Percentiles rank a stretch among this genome's conserved stretches.
Evolutionary conservation across 2,888 invertebrate genomes (phyloP).

Genomic region (Hirtodrosophila alboralis): DNA sequence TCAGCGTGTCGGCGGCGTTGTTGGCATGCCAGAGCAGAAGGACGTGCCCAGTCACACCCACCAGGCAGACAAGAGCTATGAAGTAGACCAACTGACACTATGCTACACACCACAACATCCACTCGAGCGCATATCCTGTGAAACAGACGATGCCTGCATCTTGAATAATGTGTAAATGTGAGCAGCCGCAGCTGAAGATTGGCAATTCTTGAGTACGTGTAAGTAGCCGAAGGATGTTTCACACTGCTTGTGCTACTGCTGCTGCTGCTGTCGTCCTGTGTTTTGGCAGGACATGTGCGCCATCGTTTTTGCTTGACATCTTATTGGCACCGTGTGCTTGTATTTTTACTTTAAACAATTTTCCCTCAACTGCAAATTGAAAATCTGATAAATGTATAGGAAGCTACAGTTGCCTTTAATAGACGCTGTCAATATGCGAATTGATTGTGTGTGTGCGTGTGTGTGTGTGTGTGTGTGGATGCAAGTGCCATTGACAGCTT

Average conservation of each 20-base stretch:
- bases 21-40: slow-evolving; percentile 43
- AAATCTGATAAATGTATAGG: slow-evolving; percentile 31
- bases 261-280: slow-evolving; percentile 38
- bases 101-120: neutral
- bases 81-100: neutral
- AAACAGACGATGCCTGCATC: slow-evolving; percentile 35
- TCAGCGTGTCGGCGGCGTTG: slow-evolving; percentile 33
- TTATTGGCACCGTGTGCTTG: slow-evolving; percentile 49
- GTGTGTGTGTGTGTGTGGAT: slow-evolving; percentile 15
- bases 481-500: slow-evolving; percentile 53
- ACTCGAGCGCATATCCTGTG: slow-evolving; percentile 27
- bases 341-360: slow-evolving; percentile 31
- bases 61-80: neutral
- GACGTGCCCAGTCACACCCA: slow-evolving; percentile 45
- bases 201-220: slow-evolving; percentile 54
- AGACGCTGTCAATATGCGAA: slow-evolving; percentile 46
- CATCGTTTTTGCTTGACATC: slow-evolving; percentile 50
- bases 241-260: slow-evolving; percentile 8
- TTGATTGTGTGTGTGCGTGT: slow-evolving; percentile 5
- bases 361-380: slow-evolving; percentile 21
- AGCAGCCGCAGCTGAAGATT: slow-evolving; percentile 35
- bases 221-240: slow-evolving; percentile 53
- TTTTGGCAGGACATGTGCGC: slow-evolving; percentile 42
- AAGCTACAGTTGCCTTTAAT: slow-evolving; percentile 36
- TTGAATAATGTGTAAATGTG: slow-evolving; percentile 48